Conservation (phyloP, 1,140 invertebrate species). For the Xylocopa sonorina region DNA sequence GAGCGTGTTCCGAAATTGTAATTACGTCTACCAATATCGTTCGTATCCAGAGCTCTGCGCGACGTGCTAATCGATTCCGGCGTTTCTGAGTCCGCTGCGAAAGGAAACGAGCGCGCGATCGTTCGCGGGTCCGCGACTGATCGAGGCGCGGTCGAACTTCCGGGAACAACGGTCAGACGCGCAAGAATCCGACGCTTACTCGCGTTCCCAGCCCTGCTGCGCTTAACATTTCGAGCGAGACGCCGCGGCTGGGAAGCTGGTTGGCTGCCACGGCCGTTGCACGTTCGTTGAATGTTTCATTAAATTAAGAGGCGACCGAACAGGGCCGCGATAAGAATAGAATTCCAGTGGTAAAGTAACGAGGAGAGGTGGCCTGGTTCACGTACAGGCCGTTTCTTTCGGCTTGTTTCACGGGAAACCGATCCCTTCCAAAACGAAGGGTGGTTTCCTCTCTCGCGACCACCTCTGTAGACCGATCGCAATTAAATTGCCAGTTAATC, state of each 20-base stretch:
- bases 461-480: background rate
- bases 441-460: background rate
- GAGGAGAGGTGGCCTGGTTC: background rate
- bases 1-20: background rate
- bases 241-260: background rate
- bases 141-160: constrained; percentile 2
- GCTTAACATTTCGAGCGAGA: background rate
- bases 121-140: constrained; percentile 8
- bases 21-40: constrained; percentile 10
- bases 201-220: background rate
- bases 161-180: constrained; percentile 27
- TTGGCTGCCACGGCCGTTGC: background rate
- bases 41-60: background rate
- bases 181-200: constrained; percentile 30
- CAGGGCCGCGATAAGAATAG: background rate
- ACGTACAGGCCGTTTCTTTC: background rate
- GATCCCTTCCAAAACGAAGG: background rate
- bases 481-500: background rate
- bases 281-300: constrained; percentile 39
- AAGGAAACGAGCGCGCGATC: constrained; percentile 17
- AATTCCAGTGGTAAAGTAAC: background rate
- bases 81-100: background rate
- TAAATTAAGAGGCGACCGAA: constrained; percentile 50
- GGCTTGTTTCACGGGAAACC: background rate
- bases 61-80: constrained; percentile 5